Evolutionary conservation across 2,113 vertebrate genomes (phyloP).

Genomic region (Hippocampus zosterae): DNA sequence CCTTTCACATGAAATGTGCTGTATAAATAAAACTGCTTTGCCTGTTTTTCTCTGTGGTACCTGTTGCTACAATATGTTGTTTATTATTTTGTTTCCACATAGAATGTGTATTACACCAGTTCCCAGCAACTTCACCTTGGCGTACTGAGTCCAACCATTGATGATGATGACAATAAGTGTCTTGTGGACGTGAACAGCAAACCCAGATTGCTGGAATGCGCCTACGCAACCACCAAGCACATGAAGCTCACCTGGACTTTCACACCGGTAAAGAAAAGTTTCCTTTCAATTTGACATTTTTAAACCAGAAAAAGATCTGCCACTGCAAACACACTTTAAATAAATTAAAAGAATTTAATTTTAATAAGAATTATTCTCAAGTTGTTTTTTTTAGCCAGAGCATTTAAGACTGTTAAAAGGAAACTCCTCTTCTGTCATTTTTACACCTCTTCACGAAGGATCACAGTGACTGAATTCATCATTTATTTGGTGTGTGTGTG

Average conservation of each 20-base stretch:
- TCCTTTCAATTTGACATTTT: background rate
- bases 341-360: background rate
- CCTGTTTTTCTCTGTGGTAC: background rate
- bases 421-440: background rate
- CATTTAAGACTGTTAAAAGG: background rate
- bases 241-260: conserved; percentile 97
- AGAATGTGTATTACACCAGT: conserved; percentile 94
- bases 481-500: no score
- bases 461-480: no score
- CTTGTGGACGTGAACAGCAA: conserved; percentile 94
- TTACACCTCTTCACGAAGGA: no score
- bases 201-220: conserved; percentile 91
- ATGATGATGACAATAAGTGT: conserved; percentile 94
- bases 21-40: no score
- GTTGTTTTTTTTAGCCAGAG: background rate
- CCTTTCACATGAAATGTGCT: no score
- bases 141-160: conserved; percentile 86
- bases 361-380: background rate
- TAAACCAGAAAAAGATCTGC: background rate
- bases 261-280: conserved; percentile 76
- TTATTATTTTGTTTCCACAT: conserved; percentile 33
- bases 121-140: conserved; percentile 89
- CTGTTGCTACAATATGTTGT: background rate
- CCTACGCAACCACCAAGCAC: conserved; percentile 88
- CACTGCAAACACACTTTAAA: background rate